A percentile compares a stretch with the other conserved stretches of the same genome.
These are phyloP conservation scores for Ditula angustiorana DNA, from an alignment of 2,888 invertebrate species.

Conservation along the genomic window DNA sequence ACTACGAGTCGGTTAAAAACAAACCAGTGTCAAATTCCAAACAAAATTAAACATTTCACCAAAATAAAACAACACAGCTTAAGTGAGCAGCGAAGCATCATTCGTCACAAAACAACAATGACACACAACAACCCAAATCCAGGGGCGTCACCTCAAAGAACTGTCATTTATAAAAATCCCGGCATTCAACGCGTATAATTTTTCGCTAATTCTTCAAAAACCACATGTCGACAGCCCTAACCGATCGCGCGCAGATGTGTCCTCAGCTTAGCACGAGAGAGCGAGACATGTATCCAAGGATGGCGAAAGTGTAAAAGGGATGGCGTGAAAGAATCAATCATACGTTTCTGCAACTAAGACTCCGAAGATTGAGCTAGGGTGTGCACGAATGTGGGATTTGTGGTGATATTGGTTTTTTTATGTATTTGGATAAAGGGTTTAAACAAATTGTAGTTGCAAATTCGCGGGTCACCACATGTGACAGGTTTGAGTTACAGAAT, in stretches of 20 bases:
- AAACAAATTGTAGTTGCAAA: constrained; percentile 28
- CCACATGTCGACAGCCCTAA: constrained; percentile 40
- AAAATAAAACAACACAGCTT: not conserved
- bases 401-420: constrained; percentile 32
- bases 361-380: constrained; percentile 35
- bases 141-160: constrained; percentile 18
- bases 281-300: constrained; percentile 9
- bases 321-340: constrained; percentile 34
- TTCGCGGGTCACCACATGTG: constrained; percentile 34
- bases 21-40: not conserved
- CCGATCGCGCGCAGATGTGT: constrained; percentile 34
- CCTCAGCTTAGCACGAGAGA: constrained; percentile 31
- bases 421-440: constrained; percentile 30
- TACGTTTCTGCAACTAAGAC: constrained; percentile 35
- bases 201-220: constrained; percentile 40
- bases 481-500: too few species aligned
- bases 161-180: constrained; percentile 36
- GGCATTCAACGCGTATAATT: constrained; percentile 39
- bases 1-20: too few species aligned
- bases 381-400: constrained; percentile 32
- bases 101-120: constrained; percentile 23
- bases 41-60: not conserved
- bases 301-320: constrained; percentile 12
- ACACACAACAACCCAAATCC: constrained; percentile 25
- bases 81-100: not conserved